Evolutionary conservation across 2,888 invertebrate genomes (phyloP), one percentile per base, ranked within the genome.

Genomic region (Standfussiana lucernea): DNA sequence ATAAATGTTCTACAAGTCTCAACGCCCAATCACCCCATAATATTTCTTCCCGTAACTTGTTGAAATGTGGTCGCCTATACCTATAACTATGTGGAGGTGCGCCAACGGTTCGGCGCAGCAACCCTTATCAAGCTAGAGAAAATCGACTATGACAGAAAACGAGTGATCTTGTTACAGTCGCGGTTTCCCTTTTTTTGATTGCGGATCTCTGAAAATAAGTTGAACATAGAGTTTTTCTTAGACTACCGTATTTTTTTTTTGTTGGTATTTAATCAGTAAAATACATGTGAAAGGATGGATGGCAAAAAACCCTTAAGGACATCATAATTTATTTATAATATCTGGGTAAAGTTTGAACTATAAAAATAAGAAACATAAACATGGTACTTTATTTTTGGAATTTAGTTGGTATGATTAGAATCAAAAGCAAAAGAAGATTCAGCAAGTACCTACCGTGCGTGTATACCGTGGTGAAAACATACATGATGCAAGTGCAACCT

Each of bases 131-230:
- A 77, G 68, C 56, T 37, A 24, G 32, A 69, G 69, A 59, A 83
- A 83, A 86, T 83, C 62, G 64, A 77, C 76, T 80, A 76, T 83
- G 88, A 83, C 88, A 88, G 80, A 79, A 77, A 79, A 76, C 72
- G 86, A 75, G 75, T 86, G 80, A 83, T 83, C 85, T 85, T 82
- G 71, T 85, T 85, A 85, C 70, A 70, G 50, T 15, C 32, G 28
- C 68, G 68, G 75, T 74, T 84, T 71, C 59, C 59, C 50, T 68
- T 80, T 85, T 64, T 75, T 64, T 75, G 56, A 67, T 77, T 77
- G 61, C 50, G 74, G 56, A 64, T 72, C 42, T 69, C 56, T 65
- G 37, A 77, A 76, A 71, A 42, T 21, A 32, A 74, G 45, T 42
- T 32, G 18, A 42, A 67, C 32, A n/a, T 35, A 13, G 59, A 62